Evolutionary conservation across 2,797 vertebrate species (phyloP), one percentile per base, ranked within the genome.

Genomic region (Crocidura indochinensis): DNA sequence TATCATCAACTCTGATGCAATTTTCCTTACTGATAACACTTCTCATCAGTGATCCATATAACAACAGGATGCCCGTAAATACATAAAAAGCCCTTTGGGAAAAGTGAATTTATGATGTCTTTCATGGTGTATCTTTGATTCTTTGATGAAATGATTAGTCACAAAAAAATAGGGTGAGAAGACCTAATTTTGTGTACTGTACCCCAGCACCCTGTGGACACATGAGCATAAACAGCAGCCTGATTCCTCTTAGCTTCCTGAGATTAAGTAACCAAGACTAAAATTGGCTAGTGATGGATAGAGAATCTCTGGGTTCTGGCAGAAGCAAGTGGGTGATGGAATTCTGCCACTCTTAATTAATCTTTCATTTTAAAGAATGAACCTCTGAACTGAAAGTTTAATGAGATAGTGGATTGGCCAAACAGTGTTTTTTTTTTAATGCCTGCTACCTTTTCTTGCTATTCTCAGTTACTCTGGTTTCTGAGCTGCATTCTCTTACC

Each of bases 51-150:
- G 64, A 88, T 67, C 88, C 69, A 72, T 65, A 67, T 14, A 88
- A 76, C 15, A 84, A 86, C 47, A 71, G 80, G 88, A 68, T 94
- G 51, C 78, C 79, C 87, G 26, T 84, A 93, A 93, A 92, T 65
- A 91, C 80, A 67, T 88, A 94, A 93, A 91, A 95, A 51, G 62
- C 79, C 67, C 88, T 93, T 91, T 0, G 0, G 74, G 81, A 91
- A 91, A 90, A 88, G 24, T 29, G 26, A 27, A 26, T 31, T 82
- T 93, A 94, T 84, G 80, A 17, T 93, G 94, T 89, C 47, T 53
- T 84, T 82, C 84, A 62, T 19, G 74, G 65, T 87, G 69, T 86
- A 94, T 67, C 38, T 29, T 15, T 47, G 65, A 26, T 87, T 26
- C 67, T 87, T 93, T 84, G 78, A 84, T 77, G 91, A 53, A 69